A percentile compares a stretch with the other conserved stretches of the same genome.
phyloP scores from a whole-genome alignment of 2,888 invertebrate species.

The Crocallis elinguaria region DNA sequence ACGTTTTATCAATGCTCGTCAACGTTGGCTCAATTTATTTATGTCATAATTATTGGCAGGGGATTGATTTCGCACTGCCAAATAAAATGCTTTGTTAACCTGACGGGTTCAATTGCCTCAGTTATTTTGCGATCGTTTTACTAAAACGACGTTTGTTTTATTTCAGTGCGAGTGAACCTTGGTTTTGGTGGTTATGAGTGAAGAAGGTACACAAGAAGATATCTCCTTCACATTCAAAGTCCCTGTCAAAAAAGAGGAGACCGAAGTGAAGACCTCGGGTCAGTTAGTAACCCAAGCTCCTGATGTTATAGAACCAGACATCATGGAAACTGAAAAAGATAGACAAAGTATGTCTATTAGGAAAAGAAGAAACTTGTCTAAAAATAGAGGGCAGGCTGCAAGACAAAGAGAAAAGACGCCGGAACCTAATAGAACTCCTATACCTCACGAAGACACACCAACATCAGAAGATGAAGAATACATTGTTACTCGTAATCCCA shows the following conservation, averaged over 20 bases:
- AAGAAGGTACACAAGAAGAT: slow-evolving; percentile 50
- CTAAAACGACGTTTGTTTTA: slow-evolving; percentile 51
- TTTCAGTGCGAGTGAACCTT: slow-evolving; percentile 52
- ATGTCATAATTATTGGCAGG: slow-evolving; percentile 69
- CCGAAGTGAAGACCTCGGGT: slow-evolving; percentile 65
- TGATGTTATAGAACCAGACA: slow-evolving; percentile 48
- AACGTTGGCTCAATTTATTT: slow-evolving; percentile 58
- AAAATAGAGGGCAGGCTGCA: slow-evolving; percentile 79
- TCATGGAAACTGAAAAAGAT: slow-evolving; percentile 70
- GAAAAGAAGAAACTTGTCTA: slow-evolving; percentile 86
- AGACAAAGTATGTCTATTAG: slow-evolving; percentile 82
- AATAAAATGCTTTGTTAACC: slow-evolving; percentile 47
- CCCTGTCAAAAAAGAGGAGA: slow-evolving; percentile 64
- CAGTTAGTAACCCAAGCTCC: slow-evolving; percentile 57
- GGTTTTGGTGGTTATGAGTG: slow-evolving; percentile 60
- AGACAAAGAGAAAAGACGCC: slow-evolving; percentile 81
- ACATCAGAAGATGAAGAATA: slow-evolving; percentile 83
- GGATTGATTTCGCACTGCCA: slow-evolving; percentile 62
- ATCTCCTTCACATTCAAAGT: slow-evolving; percentile 55
- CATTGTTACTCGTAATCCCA: slow-evolving; percentile 59
- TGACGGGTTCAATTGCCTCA: slow-evolving; percentile 53
- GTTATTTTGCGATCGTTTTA: slow-evolving; percentile 49
- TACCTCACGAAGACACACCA: slow-evolving; percentile 86
- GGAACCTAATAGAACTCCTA: slow-evolving; percentile 74
- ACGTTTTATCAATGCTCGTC: slow-evolving; percentile 48